Conservation (phyloP, 2,797 vertebrate species). For the Spinus olivaceus region DNA sequence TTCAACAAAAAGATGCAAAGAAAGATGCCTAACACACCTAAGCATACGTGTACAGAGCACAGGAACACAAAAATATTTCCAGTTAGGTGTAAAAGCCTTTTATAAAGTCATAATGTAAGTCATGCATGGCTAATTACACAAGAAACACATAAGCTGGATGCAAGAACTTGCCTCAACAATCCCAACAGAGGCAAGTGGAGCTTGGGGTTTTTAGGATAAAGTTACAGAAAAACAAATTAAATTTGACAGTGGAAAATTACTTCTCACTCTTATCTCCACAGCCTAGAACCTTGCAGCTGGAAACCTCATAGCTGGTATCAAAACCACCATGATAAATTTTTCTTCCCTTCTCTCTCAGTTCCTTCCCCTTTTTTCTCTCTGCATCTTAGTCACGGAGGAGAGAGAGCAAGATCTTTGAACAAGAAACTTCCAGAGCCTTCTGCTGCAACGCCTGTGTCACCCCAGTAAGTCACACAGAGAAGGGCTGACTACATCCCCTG, state of each 20-base stretch:
- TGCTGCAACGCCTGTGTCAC: neutral
- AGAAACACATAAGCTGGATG: neutral
- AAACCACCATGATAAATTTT: neutral
- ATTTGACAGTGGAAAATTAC: neutral
- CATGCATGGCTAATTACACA: neutral
- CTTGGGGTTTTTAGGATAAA: neutral
- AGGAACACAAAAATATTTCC: neutral
- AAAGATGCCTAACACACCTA: neutral
- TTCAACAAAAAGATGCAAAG: neutral
- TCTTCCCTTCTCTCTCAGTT: neutral
- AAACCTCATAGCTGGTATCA: neutral
- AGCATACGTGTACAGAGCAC: neutral
- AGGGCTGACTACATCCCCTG: neutral
- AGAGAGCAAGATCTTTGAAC: neutral
- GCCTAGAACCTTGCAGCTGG: neutral
- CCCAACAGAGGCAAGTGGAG: neutral
- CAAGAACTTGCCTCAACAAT: neutral
- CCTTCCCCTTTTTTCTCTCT: neutral
- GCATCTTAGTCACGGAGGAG: neutral
- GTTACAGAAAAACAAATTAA: neutral
- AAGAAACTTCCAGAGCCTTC: neutral
- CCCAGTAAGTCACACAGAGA: neutral
- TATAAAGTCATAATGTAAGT: neutral
- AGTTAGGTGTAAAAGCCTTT: neutral
- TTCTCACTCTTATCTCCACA: neutral